Base-by-base conservation (phyloP, 1,140 invertebrate species). In the Babylonia areolata region DNA sequence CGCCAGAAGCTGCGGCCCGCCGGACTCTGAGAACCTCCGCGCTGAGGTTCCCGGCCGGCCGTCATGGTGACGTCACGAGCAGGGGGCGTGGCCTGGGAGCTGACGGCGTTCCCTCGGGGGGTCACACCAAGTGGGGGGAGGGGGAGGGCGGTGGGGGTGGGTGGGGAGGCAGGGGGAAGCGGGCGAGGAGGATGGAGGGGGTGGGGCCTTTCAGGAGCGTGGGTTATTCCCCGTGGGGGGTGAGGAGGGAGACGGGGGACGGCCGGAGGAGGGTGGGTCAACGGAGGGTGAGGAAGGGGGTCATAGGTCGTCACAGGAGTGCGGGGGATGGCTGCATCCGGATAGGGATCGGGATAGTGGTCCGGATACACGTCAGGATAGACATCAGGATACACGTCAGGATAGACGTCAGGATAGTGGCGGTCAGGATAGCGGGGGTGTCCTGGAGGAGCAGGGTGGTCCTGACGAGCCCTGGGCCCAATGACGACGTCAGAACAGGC, bases 401-500 rank as follows among this genome's bases (percentile, higher is more conserved):
- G 81, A 15, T 40, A 23, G 28, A 97, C 96, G 73, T 46, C 2
- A 37, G 40, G 78, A 37, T 77, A n/a, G 46, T 15, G 28, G 46
- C 28, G 28, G 78, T 17, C 39, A 20, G 46, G 78, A n/a, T 11
- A 17, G 42, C 5, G n/a, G 17, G 31, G 78, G 35, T 35, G 31
- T 20, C 42, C 17, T 31, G 78, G 78, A n/a, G 78, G 46, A n/a
- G 28, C 20, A n/a, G 51, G 42, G n/a, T 40, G 31, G 12, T 31
- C n/a, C 42, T 40, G 42, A 20, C 31, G 9, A 6, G 28, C 2
- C 35, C 31, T 23, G 3, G 17, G 12, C 9, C 12, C n/a, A 37
- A 81, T 75, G 85, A 81, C 85, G 40, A 81, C 35, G 58, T 86
- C 77, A 2, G 96, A 95, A 90, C 96, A 97, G 78, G 95, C 95